Evolutionary conservation across 2,888 invertebrate species (phyloP).

Genomic region (Eumacrocentrus americanus): DNA sequence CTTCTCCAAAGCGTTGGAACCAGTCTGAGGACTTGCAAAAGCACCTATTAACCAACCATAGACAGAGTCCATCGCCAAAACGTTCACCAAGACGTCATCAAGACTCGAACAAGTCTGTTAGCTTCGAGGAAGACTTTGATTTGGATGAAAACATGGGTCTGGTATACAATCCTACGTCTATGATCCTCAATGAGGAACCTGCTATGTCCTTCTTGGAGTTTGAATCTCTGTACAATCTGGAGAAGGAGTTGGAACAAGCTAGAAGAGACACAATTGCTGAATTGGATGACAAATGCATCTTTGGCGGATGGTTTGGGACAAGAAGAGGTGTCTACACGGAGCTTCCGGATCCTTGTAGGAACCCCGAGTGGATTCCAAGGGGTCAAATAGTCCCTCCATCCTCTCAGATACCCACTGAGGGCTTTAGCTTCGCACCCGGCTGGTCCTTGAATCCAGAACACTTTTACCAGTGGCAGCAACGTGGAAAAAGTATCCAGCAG

Average conservation of each 20-base stretch:
- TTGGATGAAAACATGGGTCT: conserved; percentile 48
- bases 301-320: conserved; percentile 45
- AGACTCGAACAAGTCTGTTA: conserved; percentile 28
- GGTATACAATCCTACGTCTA: conserved; percentile 34
- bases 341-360: conserved; percentile 47
- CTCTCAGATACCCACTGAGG: conserved; percentile 59
- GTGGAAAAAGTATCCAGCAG: conserved; percentile 68
- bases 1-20: conserved; percentile 30
- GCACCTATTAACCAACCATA: conserved; percentile 22
- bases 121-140: conserved; percentile 39
- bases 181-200: conserved; percentile 34
- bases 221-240: conserved; percentile 50
- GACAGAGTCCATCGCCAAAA: conserved; percentile 37
- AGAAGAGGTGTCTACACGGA: conserved; percentile 51
- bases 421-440: conserved; percentile 69
- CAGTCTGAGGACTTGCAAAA: conserved; percentile 32
- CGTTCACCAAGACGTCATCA: conserved; percentile 39
- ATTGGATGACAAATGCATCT: conserved; percentile 45
- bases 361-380: conserved; percentile 33
- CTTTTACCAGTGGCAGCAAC: conserved; percentile 69
- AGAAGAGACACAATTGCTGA: conserved; percentile 43
- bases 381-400: conserved; percentile 3
- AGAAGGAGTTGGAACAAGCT: conserved; percentile 49
- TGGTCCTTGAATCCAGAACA: conserved; percentile 70
- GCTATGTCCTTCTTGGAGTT: conserved; percentile 52